phyloP scores from a whole-genome alignment of 2,797 vertebrate genomes.

The Lacerta bilineata region DNA sequence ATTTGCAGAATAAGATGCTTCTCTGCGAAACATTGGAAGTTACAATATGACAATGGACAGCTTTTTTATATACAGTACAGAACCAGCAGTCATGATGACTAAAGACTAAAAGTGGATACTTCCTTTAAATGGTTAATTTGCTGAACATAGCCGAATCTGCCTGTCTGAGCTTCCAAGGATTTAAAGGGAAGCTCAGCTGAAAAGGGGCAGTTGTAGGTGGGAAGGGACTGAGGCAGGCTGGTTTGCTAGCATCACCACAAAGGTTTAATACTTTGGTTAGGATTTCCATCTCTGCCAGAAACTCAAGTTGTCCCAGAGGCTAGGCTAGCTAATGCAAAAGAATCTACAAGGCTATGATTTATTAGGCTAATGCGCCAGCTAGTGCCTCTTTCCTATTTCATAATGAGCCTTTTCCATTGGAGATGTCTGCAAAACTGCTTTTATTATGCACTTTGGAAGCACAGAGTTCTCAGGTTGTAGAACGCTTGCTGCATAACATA shows the following conservation, averaged over 20 bases:
- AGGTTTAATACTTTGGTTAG: conserved; percentile 20
- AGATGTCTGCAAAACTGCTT: conserved; percentile 65
- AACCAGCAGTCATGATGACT: background rate
- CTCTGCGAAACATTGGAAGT: background rate
- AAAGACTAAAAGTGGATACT: background rate
- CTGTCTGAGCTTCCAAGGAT: background rate
- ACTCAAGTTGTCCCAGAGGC: conserved; percentile 21
- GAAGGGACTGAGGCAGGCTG: background rate
- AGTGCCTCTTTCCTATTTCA: conserved; percentile 50
- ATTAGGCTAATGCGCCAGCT: conserved; percentile 66
- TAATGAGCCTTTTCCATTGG: conserved; percentile 67
- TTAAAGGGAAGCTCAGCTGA: conserved; percentile 7
- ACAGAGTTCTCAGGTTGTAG: conserved; percentile 17
- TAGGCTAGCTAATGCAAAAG: conserved; percentile 46
- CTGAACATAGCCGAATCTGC: background rate
- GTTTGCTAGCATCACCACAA: conserved; percentile 2
- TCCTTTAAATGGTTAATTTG: conserved; percentile 10
- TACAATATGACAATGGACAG: background rate
- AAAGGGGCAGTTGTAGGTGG: conserved; percentile 6
- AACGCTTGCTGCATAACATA: background rate
- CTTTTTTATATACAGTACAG: too few species aligned
- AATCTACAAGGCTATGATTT: conserved; percentile 62
- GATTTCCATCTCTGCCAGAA: conserved; percentile 28
- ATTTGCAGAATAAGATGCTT: background rate
- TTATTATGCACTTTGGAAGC: conserved; percentile 55